Conservation (phyloP, 2,113 vertebrate genomes). For the Chloropsis hardwickii region DNA sequence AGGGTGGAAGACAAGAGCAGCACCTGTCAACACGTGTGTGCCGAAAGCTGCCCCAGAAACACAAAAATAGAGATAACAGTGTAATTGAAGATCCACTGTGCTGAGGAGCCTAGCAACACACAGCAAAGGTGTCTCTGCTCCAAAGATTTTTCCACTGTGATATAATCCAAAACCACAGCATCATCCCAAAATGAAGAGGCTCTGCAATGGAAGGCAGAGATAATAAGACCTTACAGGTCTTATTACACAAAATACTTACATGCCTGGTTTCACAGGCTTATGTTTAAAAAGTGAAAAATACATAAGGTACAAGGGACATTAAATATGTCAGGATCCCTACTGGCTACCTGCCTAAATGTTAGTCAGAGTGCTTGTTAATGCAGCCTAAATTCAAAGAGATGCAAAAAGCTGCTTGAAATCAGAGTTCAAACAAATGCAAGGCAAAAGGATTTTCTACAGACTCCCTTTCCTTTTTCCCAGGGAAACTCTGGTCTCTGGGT, state of each 20-base stretch:
- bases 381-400: background rate
- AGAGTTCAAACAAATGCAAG: constrained; percentile 22
- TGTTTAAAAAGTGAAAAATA: background rate
- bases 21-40: background rate
- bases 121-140: background rate
- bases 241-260: background rate
- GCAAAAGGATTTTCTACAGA: background rate
- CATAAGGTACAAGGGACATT: background rate
- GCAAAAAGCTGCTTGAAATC: constrained; percentile 18
- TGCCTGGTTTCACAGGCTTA: background rate
- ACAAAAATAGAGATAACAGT: background rate
- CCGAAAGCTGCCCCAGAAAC: background rate
- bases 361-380: background rate
- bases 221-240: background rate
- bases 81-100: background rate
- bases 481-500: background rate
- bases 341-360: background rate
- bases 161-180: background rate
- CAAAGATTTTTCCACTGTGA: background rate
- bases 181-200: background rate
- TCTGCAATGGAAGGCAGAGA: background rate
- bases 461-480: background rate
- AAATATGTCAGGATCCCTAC: background rate
- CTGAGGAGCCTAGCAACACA: background rate
- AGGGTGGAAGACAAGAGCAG: background rate